phyloP scores from a whole-genome alignment of 92 coral and sea anemone genomes.

The Ricordea florida region DNA sequence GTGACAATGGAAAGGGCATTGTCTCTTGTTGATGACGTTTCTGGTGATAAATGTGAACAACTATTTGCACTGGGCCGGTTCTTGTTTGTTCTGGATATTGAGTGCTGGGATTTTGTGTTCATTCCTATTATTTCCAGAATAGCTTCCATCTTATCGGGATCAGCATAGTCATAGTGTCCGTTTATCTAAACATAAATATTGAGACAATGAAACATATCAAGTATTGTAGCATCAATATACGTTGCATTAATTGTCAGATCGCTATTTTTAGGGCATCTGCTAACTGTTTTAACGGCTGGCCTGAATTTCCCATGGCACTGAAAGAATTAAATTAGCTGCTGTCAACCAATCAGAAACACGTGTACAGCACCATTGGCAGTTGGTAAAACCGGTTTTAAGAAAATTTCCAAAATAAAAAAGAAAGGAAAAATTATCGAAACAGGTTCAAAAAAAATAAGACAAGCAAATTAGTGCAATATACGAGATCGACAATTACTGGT shows the following conservation, averaged over 20 bases:
- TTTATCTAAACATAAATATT: conserved; percentile 49
- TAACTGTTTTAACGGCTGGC: too few species aligned
- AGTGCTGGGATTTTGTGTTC: neutral
- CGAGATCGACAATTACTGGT: too few species aligned
- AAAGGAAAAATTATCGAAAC: too few species aligned
- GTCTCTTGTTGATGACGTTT: neutral
- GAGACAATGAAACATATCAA: neutral
- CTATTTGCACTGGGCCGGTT: neutral
- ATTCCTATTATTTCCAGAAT: conserved; percentile 64
- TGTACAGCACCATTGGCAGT: too few species aligned
- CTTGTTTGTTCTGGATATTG: neutral
- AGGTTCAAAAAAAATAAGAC: too few species aligned
- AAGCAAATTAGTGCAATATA: too few species aligned
- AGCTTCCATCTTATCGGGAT: conserved; percentile 55
- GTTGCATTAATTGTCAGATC: neutral
- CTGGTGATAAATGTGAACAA: neutral
- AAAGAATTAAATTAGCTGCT: too few species aligned
- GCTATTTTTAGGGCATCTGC: too few species aligned
- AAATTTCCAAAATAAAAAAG: too few species aligned
- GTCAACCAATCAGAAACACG: too few species aligned
- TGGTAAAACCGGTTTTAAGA: too few species aligned
- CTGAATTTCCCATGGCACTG: too few species aligned
- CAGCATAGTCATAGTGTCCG: conserved; percentile 77
- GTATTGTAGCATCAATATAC: neutral
- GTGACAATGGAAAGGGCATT: conserved; percentile 32